Percentiles rank a stretch among this genome's conserved stretches.
Conservation (phyloP, 1,140 invertebrate genomes). For the Copidosoma floridanum region DNA sequence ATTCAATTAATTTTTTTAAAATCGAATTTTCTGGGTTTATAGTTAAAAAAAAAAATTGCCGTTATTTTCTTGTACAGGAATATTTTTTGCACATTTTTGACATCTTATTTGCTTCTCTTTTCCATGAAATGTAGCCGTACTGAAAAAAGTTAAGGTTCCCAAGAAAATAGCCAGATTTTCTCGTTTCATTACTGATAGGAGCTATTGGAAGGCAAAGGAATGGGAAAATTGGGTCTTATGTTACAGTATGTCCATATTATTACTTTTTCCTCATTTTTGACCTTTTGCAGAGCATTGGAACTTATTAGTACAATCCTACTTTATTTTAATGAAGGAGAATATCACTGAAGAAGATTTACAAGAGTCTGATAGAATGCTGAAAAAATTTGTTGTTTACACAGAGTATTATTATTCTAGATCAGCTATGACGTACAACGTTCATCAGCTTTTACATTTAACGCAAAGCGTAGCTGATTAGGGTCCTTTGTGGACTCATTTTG, state of each 20-base stretch:
- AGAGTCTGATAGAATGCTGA: not conserved
- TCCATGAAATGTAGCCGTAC: no score
- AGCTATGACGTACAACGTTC: slow-evolving; percentile 28
- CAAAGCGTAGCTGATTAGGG: slow-evolving; percentile 26
- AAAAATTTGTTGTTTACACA: slow-evolving; percentile 1
- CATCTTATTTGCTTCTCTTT: no score
- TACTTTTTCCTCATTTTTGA: not conserved
- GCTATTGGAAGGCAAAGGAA: slow-evolving; percentile 21
- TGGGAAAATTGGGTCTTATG: slow-evolving; percentile 27
- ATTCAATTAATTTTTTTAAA: no score
- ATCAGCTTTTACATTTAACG: no score
- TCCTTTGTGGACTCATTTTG: slow-evolving; percentile 24
- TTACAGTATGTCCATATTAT: slow-evolving; percentile 23
- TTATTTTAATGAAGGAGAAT: slow-evolving; percentile 1
- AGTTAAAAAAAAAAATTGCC: no score
- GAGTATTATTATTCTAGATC: slow-evolving; percentile 9
- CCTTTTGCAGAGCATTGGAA: slow-evolving; percentile 20
- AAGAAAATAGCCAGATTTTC: slow-evolving; percentile 22
- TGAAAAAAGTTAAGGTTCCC: slow-evolving; percentile 19
- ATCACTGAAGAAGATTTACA: not conserved
- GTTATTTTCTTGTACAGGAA: no score
- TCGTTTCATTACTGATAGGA: not conserved
- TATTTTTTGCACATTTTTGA: no score
- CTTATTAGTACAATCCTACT: slow-evolving; percentile 17
- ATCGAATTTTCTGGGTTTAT: no score